Evolutionary conservation across 2,113 vertebrate species (phyloP), one percentile per base, ranked within the genome.

Genomic region (Cranoglanis bouderius): DNA sequence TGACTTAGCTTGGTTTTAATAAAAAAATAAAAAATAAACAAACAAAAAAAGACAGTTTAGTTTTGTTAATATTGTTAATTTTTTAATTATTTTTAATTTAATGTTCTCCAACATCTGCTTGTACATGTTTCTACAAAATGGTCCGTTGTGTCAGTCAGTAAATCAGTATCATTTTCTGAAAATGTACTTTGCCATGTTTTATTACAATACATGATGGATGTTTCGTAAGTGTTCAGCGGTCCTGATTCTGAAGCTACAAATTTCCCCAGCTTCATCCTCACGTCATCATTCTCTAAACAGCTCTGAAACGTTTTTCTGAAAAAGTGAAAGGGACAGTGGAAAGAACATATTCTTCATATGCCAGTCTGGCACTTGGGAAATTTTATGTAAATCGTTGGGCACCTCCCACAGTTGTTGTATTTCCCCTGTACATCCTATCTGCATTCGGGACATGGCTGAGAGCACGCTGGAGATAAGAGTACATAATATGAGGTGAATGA

Each of bases 211-310:
- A 49, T 49, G 3, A 57, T 10, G 10, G 14, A 82, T 82, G 32
- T 38, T 59, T 82, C 26, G 38, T 80, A 51, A n/a, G 43, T 77
- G 24, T 85, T 43, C 82, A 72, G 53, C 53, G 13, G 61, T 49
- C 19, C 49, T 77, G 32, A 90, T 84, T 75, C 80, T 89, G 24
- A 57, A 40, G 40, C 51, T 87, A 40, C 55, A 89, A 72, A 81
- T 93, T 95, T 94, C 92, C 93, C 92, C 92, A 92, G 90, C 93
- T 91, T 89, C 75, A 91, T 92, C 78, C 67, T 89, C 74, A 35
- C 90, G 85, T 92, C 89, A 77, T 92, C 88, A 51, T 87, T 89
- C 86, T 90, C 89, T 80, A 91, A 74, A 81, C 85, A 85, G 91
- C 38, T 91, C 89, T 90, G 89, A 92, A 65, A 75, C 46, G 26